Conservation (phyloP, 1,140 invertebrate species). For the Phymorhynchus buccinoides region DNA sequence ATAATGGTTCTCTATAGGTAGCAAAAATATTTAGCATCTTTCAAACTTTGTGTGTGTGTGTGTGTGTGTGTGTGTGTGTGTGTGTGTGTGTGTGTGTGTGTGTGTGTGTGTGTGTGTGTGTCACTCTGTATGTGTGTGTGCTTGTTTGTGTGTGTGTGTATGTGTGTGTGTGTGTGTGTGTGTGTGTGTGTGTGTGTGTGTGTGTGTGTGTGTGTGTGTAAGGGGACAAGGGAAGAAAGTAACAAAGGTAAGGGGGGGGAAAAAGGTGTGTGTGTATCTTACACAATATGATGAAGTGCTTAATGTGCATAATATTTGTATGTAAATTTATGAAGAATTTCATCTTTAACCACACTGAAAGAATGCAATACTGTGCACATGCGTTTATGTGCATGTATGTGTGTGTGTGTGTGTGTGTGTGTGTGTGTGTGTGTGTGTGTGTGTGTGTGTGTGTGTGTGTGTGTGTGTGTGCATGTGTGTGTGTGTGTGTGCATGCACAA, state of each 20-base stretch:
- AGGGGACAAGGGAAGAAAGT: no score
- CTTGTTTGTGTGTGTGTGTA: background rate
- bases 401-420: background rate
- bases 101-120: no score
- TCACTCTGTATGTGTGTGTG: no score
- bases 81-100: background rate
- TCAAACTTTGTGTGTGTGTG: no score
- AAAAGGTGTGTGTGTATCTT: background rate
- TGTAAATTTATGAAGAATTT: no score
- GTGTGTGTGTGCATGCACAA: no score
- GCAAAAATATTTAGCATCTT: no score
- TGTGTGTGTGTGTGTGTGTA: background rate
- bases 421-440: slow-evolving; percentile 10
- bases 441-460: slow-evolving; percentile 10
- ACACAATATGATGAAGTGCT: background rate
- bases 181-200: background rate
- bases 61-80: background rate
- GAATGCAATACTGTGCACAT: no score
- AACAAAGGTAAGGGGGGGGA: no score
- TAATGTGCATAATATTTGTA: no score
- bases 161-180: background rate
- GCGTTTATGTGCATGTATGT: background rate
- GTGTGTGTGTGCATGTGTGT: background rate
- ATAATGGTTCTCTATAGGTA: no score
- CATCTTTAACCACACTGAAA: no score